phyloP scores from a whole-genome alignment of 53 echinoderm and acorn worm species.

The Hippasteria phrygiana region DNA sequence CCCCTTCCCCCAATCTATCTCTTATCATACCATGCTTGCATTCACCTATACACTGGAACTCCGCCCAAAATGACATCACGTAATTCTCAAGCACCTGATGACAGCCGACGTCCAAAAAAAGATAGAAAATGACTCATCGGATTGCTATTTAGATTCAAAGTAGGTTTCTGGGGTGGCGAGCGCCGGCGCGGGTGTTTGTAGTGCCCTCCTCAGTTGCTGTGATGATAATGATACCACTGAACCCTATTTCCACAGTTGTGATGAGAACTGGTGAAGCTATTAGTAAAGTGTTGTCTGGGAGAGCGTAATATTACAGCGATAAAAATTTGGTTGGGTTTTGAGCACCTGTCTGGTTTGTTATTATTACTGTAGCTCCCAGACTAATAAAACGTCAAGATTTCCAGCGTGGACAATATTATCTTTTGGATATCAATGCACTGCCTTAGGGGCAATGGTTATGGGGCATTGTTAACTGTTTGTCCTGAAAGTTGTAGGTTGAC shows the following conservation, averaged over 20 bases:
- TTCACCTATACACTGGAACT: constrained; percentile 3
- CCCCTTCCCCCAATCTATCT: no score
- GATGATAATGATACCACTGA: constrained; percentile 10
- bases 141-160: constrained; percentile 24
- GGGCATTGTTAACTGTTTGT: no score
- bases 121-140: constrained; percentile 37
- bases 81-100: constrained; percentile 19
- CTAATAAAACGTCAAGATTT: background rate
- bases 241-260: constrained; percentile 1
- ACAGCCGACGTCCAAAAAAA: background rate
- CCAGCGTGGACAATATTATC: background rate
- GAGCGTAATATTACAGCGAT: background rate
- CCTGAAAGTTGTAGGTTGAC: no score
- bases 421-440: no score
- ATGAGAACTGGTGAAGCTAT: background rate
- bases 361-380: background rate
- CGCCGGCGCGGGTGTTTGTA: background rate
- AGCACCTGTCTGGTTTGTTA: background rate
- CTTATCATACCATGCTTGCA: constrained; percentile 30
- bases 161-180: constrained; percentile 40
- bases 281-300: background rate
- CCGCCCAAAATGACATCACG: constrained; percentile 36
- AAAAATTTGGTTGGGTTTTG: background rate
- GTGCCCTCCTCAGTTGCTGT: background rate
- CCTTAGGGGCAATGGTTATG: no score